phyloP scores from a whole-genome alignment of 2,113 vertebrate genomes.

The Atlantisia rogersi region DNA sequence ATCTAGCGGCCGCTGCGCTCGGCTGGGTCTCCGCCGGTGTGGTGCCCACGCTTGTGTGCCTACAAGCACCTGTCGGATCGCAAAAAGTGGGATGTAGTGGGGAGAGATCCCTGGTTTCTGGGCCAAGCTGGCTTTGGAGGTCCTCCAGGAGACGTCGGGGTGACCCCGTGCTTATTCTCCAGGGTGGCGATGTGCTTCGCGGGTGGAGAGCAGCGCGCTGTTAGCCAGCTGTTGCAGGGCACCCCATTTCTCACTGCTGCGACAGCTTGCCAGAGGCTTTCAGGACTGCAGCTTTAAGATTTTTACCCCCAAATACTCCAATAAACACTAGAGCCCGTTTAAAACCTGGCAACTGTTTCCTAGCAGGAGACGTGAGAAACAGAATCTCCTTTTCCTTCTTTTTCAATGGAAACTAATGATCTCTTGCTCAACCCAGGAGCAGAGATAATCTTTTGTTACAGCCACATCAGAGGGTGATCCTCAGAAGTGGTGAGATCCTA shows the following conservation, averaged over 20 bases:
- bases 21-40: too few relatives aligned
- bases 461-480: background rate
- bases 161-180: background rate
- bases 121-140: background rate
- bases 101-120: background rate
- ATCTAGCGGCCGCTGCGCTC: background rate
- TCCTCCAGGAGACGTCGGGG: background rate
- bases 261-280: background rate
- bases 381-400: background rate
- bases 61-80: rapidly evolving
- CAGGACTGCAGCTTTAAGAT: background rate
- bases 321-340: background rate
- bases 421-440: background rate
- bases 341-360: background rate
- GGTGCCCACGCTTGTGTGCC: background rate
- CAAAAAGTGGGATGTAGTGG: rapidly evolving
- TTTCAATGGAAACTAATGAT: background rate
- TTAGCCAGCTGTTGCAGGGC: too few relatives aligned
- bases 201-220: background rate
- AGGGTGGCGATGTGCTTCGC: background rate
- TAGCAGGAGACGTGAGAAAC: background rate
- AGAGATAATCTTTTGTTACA: background rate
- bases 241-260: rapidly evolving
- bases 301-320: background rate
- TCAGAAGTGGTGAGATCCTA: background rate